Evolutionary conservation across 2,888 invertebrate species (phyloP), one percentile per base, ranked within the genome.

Genomic region (Cristatella mucedo): DNA sequence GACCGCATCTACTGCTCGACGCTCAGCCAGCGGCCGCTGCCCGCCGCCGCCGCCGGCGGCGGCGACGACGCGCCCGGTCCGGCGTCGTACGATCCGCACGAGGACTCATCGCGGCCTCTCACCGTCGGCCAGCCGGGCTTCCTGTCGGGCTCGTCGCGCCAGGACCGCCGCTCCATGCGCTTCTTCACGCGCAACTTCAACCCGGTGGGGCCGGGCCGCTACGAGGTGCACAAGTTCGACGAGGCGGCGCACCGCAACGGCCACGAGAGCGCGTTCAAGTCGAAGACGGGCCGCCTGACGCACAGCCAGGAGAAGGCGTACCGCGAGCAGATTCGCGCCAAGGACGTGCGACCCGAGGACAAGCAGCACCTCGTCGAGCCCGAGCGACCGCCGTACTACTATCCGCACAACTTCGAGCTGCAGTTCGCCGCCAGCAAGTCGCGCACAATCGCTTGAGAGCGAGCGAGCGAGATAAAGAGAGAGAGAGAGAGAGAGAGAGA

Each of bases 141-240:
- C 47, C 45, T 58, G 29, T 59, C 59, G 7, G 56, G 60, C 33
- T 51, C 62, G 19, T 51, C 53, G 45, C 49, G 63, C 26, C 54
- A 55, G 42, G 63, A 63, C 45, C 54, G 54, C 46, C 43, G 55
- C 19, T 55, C 61, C 18, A 57, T 57, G 42, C 53, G 53, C 33
- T 62, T 63, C 50, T 63, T 63, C 48, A 62, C 61, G 7, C 49
- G 57, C 21, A 63, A 62, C 51, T 61, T 55, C 49, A 63, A 62
- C 44, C 59, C 59, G 15, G 61, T 63, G 32, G 63, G 63, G 36
- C 52, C 63, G n/a, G 63, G 63, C 21, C 53, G 63, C 2, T 63
- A 63, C 50, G 62, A 62, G 38, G 46, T 63, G 9, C 59, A 60
- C 49, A 58, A 55, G 41, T 61, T 47, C 46, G 56, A 59, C 11